Base-by-base conservation (phyloP, 2,888 invertebrate species). In the Tigriopus californicus region DNA sequence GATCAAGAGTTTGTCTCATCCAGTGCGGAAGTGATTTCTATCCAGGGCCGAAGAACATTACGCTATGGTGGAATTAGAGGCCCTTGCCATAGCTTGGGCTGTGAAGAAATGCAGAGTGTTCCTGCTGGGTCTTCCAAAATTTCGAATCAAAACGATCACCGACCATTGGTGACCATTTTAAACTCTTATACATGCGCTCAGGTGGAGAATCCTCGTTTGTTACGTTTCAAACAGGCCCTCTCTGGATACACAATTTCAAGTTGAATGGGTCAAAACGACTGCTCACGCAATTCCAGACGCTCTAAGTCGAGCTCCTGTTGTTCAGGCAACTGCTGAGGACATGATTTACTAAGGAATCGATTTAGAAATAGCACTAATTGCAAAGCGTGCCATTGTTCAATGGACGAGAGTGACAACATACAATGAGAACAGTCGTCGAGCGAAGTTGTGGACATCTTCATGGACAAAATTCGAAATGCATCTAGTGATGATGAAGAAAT, bases 21-120 rank as follows among this genome's bases (percentile, higher is more conserved):
- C 44, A 61, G 51, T 61, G 33, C 8, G 33, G 33, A 33, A 33
- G 33, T 5, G 58, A 4, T 49, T 62, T 41, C 46, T 55, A 15
- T 40, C 44, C n/a, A 60, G 61, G 41, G 41, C 54, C 1, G 62
- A 61, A 5, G 41, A 48, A 12, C 33, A 60, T 13, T 61, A 61
- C 44, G 53, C 61, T 18, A 60, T 52, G 12, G 13, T 60, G 1
- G 62, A 63, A 55, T 42, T 63, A 51, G 56, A 62, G 25, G 12
- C 59, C 1, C 6, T 54, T 5, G 61, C 54, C 3, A 57, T 42
- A 10, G 58, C 55, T 1, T 58, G 58, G 54, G 59, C 33, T 4
- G 12, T 58, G 42, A 5, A 6, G 3, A 61, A 51, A 24, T 61
- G 61, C 41, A n/a, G n/a, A 22, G 55, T 10, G 12, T 33, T 33